Base-by-base conservation (phyloP, 2,888 invertebrate species). In the Phragmatobia fuliginosa region DNA sequence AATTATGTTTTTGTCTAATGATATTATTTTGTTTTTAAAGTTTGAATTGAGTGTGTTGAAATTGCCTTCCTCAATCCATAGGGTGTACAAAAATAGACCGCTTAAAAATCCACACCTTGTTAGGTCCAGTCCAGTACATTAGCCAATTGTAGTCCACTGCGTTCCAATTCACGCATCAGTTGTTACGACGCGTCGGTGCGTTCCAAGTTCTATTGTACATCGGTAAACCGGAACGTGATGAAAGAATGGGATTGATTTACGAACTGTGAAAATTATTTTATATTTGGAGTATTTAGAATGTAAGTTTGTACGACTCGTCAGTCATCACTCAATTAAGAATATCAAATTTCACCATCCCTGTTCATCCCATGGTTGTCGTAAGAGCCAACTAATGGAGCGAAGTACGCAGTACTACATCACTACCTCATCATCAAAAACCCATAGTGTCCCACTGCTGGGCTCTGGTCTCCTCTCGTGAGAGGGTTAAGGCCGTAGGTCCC, bases 61-160 rank as follows among this genome's bases (percentile, higher is more conserved):
- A 8, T 11, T 52, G 3, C 16, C 0, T 8, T 32, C n/a, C n/a
- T n/a, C n/a, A n/a, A n/a, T 38, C 16, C 38, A 58, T 41, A 8
- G 60, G 56, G 45, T 45, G 25, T 25, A 45, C 62, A 58, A 70
- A 76, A 72, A 73, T 76, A 81, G 60, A 31, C 45, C 45, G 38
- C 60, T 75, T 72, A 56, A 70, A 67, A 76, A 59, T 58, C 56
- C 60, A 33, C 76, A 71, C 62, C 70, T 65, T 76, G 75, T 70
- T 78, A 76, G 73, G 75, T 77, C 79, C 76, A 77, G 72, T 80
- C 56, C 72, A 83, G 74, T 76, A 83, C 72, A 83, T 81, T 83
- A 83, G 72, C 68, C 72, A 76, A 70, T 76, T 33, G 76, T 71
- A 73, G 80, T 62, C 68, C 70, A 62, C 73, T 73, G 69, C 74